These are phyloP conservation scores for Lagorchestes hirsutus DNA, from an alignment of 2,797 vertebrate genomes.

Conservation along the genomic window DNA sequence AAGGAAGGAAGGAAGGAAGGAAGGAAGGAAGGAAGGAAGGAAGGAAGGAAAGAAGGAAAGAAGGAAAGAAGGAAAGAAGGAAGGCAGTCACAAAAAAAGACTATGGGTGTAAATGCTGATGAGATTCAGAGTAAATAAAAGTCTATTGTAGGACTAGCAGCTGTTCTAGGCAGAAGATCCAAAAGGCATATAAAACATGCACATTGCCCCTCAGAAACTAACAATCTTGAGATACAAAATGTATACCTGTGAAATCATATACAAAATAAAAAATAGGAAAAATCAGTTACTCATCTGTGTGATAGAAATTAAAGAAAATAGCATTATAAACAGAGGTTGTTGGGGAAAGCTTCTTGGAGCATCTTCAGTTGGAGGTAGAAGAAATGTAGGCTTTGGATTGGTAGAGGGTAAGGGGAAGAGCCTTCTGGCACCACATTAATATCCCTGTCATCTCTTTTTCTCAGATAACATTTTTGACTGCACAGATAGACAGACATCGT, in stretches of 20 bases:
- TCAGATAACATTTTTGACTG: conserved; percentile 95
- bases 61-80: background rate
- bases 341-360: background rate
- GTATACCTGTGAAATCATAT: background rate
- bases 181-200: background rate
- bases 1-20: too few species aligned
- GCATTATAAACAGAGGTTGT: background rate
- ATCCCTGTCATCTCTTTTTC: conserved; percentile 78
- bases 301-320: background rate
- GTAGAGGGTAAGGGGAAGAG: background rate
- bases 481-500: conserved; percentile 97
- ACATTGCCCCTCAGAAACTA: background rate
- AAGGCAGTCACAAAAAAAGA: background rate
- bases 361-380: background rate
- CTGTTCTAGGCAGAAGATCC: background rate
- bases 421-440: conserved; percentile 67
- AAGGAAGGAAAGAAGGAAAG: fast-evolving
- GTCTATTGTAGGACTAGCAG: background rate
- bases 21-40: background rate
- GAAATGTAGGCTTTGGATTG: background rate
- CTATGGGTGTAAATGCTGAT: background rate
- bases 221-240: background rate
- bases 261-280: background rate
- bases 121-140: background rate
- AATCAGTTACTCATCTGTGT: background rate